Evolutionary conservation across 2,888 invertebrate genomes (phyloP), one percentile per base, ranked within the genome.

Genomic region (Aphodius sticticus): DNA sequence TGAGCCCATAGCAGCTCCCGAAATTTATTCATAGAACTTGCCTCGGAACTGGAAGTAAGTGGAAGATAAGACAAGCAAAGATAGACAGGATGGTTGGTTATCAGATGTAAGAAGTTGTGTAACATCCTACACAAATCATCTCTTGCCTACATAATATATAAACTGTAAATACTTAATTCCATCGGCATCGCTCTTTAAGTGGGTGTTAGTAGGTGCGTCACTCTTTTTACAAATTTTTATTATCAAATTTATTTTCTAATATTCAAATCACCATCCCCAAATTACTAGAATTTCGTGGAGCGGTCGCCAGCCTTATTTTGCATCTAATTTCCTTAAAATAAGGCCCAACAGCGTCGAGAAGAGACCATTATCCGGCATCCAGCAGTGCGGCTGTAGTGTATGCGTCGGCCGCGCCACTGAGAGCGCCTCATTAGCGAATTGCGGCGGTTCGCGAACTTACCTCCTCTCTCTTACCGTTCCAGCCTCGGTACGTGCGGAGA

Each of bases 371-470:
- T 53, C 53, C 53, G 53, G 53, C 4, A 53, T 53, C 53, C 53
- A 53, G 53, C 53, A 53, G 53, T 7, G 53, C 53, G 53, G 26
- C 26, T 26, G 53, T 53, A 53, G 53, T 53, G 53, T 2, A 53
- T 53, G 53, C 53, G 53, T 53, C 53, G 53, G 9, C 53, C 12
- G 9, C 53, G 53, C 53, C 53, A 53, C 36, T 74, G 74, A 37
- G 37, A n/a, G 74, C 35, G 80, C 77, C 82, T 83, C 83, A 83
- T 83, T 83, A 82, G 83, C 78, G 79, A 78, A 81, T 78, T 83
- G 74, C 35, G 74, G 74, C 53, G 7, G 53, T 53, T 53, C 12
- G 53, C 53, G 12, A 53, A 53, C 53, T 53, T 53, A 53, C 53
- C 53, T 53, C 53, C 53, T 53, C 53, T 7, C 53, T 53, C 26